Evolutionary conservation across 1,140 invertebrate species (phyloP), one percentile per base, ranked within the genome.

Genomic region (Panulirus ornatus): DNA sequence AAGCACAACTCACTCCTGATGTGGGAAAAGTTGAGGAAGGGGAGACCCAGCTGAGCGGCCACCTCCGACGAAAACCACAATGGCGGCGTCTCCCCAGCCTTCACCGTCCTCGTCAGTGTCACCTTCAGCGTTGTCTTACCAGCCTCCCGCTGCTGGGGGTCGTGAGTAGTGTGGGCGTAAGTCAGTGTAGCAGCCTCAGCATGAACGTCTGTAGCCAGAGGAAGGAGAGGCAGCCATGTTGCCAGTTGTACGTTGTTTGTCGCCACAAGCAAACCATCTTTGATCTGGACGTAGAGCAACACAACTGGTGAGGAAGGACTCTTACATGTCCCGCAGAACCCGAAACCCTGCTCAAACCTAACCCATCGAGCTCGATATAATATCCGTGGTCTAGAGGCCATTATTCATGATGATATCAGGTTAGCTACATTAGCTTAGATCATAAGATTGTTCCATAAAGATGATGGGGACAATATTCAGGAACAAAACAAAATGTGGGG

Each of bases 41-140:
- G 97, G n/a, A 95, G 94, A 93, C 95, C 95, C 84, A 97, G 94
- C 36, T 96, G 94, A 2, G 96, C 95, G 0, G 97, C 94, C 11
- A 93, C 87, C 83, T 96, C 95, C 71, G 97, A 96, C 0, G 96
- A 96, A 93, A 98, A 98, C 98, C 98, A 99, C 90, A 97, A 94
- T 14, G 95, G 93, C 0, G 98, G 93, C 91, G 96, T 95, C 87
- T 97, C 95, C 0, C 95, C 96, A 16, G 93, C 92, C 54, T 92
- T 90, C 6, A 97, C 94, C 0, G 93, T 88, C 91, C 94, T 94
- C 2, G 95, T 94, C 2, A 94, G 93, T 93, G 84, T 91, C 47
- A 91, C 63, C 30, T 75, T 58, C 78, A 92, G 76, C 51, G 73
- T 51, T n/a, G 34, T 22, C 34, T 70, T 16, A 54, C 76, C 82